Evolutionary conservation across 2,888 invertebrate species (phyloP), one percentile per base, ranked within the genome.

Genomic region (Amblyteles armatorius): DNA sequence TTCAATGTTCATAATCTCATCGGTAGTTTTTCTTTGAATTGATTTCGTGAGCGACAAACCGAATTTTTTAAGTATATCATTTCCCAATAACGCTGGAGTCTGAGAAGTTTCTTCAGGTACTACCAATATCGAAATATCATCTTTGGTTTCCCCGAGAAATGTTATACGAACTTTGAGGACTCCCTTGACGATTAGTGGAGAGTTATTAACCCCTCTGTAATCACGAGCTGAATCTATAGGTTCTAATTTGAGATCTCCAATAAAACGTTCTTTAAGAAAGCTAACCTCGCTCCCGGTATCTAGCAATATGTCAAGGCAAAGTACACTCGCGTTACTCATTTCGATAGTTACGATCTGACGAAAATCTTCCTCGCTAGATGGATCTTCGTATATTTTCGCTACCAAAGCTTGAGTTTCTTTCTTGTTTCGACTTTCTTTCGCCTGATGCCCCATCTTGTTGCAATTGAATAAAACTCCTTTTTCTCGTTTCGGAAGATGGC

Each of bases 281-380:
- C 86, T 86, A 29, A 80, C 68, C 7, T 77, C 71, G 44, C 84
- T 82, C 9, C 84, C 82, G 6, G 52, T 82, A 36, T 86, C 86
- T 7, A 86, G 68, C 68, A 86, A 76, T 11, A 80, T 73, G 26
- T 67, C 65, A 63, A 86, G 50, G 26, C 19, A 44, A 26, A 7
- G 57, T 68, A 60, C 55, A 11, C 44, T 50, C 72, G 26, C 9
- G 16, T 36, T 55, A 40, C 50, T 55, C 72, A 67, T 69, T 19
- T 36, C 44, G 13, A 44, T 63, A 57, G 50, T 29, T 22, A 7
- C 7, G 44, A 5, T 67, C 3, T 16, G 40, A 26, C n/a, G 19
- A 33, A 73, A 80, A 26, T 44, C 33, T 22, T 67, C 73, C 2
- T 74, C 73, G 11, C 36, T 36, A 16, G 71, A 65, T 16, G 44